Percentiles rank a stretch among this genome's conserved stretches.
Conservation (phyloP, 2,888 invertebrate species). For the Heteropelma amictum region DNA sequence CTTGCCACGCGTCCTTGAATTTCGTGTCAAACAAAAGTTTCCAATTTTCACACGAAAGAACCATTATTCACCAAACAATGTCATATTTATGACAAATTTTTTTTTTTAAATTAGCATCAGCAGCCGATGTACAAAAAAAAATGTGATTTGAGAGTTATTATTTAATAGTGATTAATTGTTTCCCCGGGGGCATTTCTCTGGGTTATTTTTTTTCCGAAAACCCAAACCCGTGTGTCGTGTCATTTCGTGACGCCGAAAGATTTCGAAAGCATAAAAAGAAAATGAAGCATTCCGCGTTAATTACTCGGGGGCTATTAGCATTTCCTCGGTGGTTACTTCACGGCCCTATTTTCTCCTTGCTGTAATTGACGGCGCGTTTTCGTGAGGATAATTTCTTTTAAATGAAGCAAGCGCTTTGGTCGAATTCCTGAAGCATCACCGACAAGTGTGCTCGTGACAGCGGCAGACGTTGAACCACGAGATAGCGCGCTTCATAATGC, state of each 20-base stretch:
- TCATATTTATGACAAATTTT: no score
- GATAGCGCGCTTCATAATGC: conserved; percentile 2
- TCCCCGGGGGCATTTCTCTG: no score
- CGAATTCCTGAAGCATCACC: conserved; percentile 52
- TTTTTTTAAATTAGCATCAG: no score
- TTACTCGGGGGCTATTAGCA: conserved; percentile 52
- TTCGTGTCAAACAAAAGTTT: no score
- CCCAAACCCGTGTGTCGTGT: no score
- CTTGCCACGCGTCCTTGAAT: no score
- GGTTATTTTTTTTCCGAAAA: no score
- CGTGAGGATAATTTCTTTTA: conserved; percentile 52
- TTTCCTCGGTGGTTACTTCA: conserved; percentile 29
- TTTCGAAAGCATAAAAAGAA: conserved; percentile 1
- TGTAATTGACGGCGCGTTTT: conserved; percentile 52
- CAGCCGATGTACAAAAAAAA: no score
- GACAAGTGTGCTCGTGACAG: conserved; percentile 53
- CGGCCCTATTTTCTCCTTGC: conserved; percentile 1
- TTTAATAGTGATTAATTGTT: conserved; percentile 5
- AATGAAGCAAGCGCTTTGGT: conserved; percentile 46
- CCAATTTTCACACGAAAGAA: no score
- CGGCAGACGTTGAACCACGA: neutral
- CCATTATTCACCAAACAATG: no score
- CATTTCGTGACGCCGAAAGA: neutral
- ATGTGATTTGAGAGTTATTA: no score
- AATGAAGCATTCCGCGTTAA: conserved; percentile 40